These are phyloP conservation scores for Euproctis similis DNA, from an alignment of 2,888 invertebrate genomes.

Conservation along the genomic window DNA sequence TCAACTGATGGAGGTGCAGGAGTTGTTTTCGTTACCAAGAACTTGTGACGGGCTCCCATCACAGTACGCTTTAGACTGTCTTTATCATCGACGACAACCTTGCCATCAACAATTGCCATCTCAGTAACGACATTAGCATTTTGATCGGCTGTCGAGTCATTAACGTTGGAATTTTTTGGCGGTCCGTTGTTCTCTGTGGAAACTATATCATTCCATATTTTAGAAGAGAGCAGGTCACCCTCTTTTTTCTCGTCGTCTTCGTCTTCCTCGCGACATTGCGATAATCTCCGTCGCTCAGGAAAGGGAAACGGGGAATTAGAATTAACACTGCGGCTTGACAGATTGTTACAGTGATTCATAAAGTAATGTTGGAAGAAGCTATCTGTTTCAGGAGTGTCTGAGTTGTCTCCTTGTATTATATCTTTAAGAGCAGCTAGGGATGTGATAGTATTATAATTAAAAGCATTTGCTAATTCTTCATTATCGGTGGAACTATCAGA, in stretches of 20 bases:
- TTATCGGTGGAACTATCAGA: slow-evolving; percentile 77
- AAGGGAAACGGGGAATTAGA: slow-evolving; percentile 65
- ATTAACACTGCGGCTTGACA: slow-evolving; percentile 76
- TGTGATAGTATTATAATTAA: slow-evolving; percentile 82
- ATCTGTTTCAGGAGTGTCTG: slow-evolving; percentile 74
- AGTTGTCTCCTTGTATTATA: slow-evolving; percentile 77
- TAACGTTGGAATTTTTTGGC: slow-evolving; percentile 20
- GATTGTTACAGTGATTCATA: slow-evolving; percentile 81
- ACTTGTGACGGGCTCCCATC: slow-evolving; percentile 61
- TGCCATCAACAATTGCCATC: slow-evolving; percentile 7
- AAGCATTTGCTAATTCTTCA: slow-evolving; percentile 79
- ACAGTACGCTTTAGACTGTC: slow-evolving; percentile 52
- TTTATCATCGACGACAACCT: slow-evolving; percentile 37
- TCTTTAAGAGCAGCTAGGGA: slow-evolving; percentile 81
- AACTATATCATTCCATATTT: slow-evolving; percentile 25
- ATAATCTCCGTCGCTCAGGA: slow-evolving; percentile 80
- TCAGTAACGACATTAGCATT: slow-evolving; percentile 20
- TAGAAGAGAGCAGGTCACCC: slow-evolving; percentile 26
- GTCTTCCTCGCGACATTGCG: slow-evolving; percentile 90
- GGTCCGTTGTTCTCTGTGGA: slow-evolving; percentile 23
- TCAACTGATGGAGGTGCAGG: slow-evolving; percentile 56
- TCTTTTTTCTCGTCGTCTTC: slow-evolving; percentile 80
- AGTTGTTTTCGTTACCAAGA: slow-evolving; percentile 53
- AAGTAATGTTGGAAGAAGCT: slow-evolving; percentile 83
- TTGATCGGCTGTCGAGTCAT: slow-evolving; percentile 21